phyloP scores from a whole-genome alignment of 2,113 vertebrate genomes.

The Salminus brasiliensis region DNA sequence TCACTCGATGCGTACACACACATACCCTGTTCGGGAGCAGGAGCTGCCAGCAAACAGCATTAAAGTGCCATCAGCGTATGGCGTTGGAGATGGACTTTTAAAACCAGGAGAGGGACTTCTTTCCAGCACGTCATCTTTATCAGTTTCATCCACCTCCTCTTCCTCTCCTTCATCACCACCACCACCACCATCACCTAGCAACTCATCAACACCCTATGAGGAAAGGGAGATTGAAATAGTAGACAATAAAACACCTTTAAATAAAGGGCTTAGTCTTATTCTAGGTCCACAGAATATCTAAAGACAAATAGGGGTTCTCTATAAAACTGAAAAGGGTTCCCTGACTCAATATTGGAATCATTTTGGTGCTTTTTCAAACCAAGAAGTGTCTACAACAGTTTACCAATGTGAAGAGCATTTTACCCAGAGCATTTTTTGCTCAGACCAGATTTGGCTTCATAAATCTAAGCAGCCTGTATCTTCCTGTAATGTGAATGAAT shows the following conservation, averaged over 20 bases:
- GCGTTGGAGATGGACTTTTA: slow-evolving; percentile 62
- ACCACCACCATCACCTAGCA: slow-evolving; percentile 76
- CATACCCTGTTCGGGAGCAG: slow-evolving; percentile 87
- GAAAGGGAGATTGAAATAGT: not conserved
- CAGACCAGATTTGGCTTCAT: no score
- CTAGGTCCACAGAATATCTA: no score
- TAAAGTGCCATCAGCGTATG: slow-evolving; percentile 83
- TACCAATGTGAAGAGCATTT: no score
- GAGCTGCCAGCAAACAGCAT: slow-evolving; percentile 89
- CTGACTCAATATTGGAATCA: no score
- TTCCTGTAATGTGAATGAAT: no score
- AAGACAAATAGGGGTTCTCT: no score
- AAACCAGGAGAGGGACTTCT: slow-evolving; percentile 70
- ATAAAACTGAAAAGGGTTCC: no score
- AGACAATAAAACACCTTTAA: not conserved
- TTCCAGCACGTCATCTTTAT: slow-evolving; percentile 52
- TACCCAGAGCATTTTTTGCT: no score
- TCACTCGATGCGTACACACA: not conserved
- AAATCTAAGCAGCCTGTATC: no score
- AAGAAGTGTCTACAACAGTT: no score
- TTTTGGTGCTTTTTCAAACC: no score
- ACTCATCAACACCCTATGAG: slow-evolving; percentile 78
- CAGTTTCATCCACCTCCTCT: slow-evolving; percentile 71
- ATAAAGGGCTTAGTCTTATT: no score
- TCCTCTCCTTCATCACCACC: slow-evolving; percentile 56